Percentiles rank a stretch among this genome's conserved stretches.
These are phyloP conservation scores for Eubucco bourcierii DNA, from an alignment of 2,113 vertebrate species.

Conservation along the genomic window DNA sequence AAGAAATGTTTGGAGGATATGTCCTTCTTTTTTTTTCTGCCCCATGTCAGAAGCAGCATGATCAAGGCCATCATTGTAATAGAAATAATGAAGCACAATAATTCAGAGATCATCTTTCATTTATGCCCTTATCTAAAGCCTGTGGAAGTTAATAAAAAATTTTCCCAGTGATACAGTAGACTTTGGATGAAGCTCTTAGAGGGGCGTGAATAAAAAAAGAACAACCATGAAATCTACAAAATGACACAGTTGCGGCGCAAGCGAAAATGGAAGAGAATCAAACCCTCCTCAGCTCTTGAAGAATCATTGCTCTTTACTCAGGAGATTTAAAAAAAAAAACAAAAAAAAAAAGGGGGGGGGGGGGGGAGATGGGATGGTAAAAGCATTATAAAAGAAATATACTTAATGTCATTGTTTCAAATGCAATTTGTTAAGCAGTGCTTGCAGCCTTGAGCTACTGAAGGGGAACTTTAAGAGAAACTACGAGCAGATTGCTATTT, in stretches of 20 bases:
- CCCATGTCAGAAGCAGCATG: background rate
- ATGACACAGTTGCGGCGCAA: background rate
- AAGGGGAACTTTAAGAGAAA: background rate
- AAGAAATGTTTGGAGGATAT: background rate
- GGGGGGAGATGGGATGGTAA: background rate
- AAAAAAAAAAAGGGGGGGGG: background rate
- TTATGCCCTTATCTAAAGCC: conserved; percentile 5
- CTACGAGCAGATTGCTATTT: background rate
- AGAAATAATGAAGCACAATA: conserved; percentile 4
- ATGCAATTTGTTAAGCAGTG: background rate
- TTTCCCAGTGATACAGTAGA: background rate
- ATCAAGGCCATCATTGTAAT: background rate
- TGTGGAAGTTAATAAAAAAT: background rate
- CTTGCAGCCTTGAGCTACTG: background rate
- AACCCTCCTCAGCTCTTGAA: background rate
- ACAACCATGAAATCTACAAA: background rate
- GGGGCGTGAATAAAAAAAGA: background rate
- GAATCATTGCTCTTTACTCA: background rate
- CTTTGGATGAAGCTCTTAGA: background rate
- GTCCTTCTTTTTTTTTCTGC: background rate
- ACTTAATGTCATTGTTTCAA: background rate
- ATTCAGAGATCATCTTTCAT: background rate
- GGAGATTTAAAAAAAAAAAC: background rate
- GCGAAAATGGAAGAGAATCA: background rate
- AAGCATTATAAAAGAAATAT: background rate